A percentile compares a stretch with the other conserved stretches of the same genome.
Conservation (phyloP, 2,888 invertebrate species). For the Folsomia candida region DNA sequence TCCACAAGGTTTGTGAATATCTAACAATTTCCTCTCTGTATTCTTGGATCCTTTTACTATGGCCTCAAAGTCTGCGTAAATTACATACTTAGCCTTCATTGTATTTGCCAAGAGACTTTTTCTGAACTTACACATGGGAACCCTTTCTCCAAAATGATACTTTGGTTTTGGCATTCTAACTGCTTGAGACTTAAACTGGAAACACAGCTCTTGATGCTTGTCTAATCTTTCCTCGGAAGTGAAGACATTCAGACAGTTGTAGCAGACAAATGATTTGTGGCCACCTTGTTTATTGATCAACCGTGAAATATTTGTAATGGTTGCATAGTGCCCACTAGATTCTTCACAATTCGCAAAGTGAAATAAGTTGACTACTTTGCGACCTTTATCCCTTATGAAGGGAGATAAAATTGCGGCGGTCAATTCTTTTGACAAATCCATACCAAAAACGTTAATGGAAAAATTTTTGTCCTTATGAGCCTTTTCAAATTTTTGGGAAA, state of each 20-base stretch:
- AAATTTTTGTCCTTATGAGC: not conserved
- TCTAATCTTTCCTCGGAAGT: not conserved
- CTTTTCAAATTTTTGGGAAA: not conserved
- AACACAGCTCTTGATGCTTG: not conserved
- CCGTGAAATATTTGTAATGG: not conserved
- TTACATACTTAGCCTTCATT: not conserved
- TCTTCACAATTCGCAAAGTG: too few species aligned
- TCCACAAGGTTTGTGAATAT: not conserved
- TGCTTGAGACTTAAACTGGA: not conserved
- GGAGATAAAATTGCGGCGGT: not conserved
- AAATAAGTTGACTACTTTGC: not conserved
- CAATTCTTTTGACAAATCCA: not conserved
- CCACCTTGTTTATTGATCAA: not conserved
- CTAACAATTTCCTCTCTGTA: not conserved
- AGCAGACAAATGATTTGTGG: not conserved
- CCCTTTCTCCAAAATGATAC: not conserved
- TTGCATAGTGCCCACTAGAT: not conserved
- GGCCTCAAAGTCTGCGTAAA: constrained; percentile 13
- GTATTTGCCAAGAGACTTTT: not conserved
- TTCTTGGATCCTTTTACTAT: not conserved
- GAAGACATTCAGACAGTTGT: not conserved
- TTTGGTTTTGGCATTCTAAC: not conserved
- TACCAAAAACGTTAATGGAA: constrained; percentile 4
- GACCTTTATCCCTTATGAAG: not conserved
- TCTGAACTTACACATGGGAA: not conserved